A percentile compares a stretch with the other conserved stretches of the same genome.
These are phyloP conservation scores for Perithous albicinctus DNA, from an alignment of 2,888 invertebrate genomes.

Conservation along the genomic window DNA sequence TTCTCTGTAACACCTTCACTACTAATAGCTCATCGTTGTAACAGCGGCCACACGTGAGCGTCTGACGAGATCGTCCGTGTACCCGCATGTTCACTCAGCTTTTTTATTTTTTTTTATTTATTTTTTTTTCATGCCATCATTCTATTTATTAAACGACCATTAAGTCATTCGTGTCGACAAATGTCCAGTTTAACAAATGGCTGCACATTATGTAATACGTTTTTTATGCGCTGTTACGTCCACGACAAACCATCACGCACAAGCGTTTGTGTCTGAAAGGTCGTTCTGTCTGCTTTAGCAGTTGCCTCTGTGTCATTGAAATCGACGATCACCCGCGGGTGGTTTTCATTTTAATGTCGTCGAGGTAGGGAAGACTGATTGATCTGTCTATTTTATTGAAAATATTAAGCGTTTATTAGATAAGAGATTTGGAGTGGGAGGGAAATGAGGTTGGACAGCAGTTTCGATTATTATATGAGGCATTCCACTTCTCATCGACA, in stretches of 20 bases:
- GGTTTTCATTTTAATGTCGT: background rate
- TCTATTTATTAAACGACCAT: constrained; percentile 17
- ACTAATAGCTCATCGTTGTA: constrained; percentile 4
- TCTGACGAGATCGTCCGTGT: background rate
- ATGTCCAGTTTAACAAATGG: constrained; percentile 4
- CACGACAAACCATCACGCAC: background rate
- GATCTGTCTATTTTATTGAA: background rate
- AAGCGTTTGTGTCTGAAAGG: background rate
- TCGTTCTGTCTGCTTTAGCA: constrained; percentile 4
- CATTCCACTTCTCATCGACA: too few species aligned
- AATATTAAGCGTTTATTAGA: background rate
- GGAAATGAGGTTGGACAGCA: background rate
- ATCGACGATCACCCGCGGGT: background rate
- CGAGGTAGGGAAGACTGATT: background rate
- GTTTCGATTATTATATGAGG: too few species aligned
- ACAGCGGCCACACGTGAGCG: background rate
- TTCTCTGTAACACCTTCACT: background rate
- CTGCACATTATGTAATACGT: background rate
- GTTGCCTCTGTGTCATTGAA: background rate
- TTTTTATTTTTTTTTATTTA: too few species aligned
- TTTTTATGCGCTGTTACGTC: constrained; percentile 1
- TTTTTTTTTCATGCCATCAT: background rate
- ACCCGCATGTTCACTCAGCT: constrained; percentile 1
- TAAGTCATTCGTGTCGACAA: constrained; percentile 5
- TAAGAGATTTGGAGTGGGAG: background rate